Base-by-base conservation (phyloP, 2,888 invertebrate species). In the Leptopilina drosophilae region DNA sequence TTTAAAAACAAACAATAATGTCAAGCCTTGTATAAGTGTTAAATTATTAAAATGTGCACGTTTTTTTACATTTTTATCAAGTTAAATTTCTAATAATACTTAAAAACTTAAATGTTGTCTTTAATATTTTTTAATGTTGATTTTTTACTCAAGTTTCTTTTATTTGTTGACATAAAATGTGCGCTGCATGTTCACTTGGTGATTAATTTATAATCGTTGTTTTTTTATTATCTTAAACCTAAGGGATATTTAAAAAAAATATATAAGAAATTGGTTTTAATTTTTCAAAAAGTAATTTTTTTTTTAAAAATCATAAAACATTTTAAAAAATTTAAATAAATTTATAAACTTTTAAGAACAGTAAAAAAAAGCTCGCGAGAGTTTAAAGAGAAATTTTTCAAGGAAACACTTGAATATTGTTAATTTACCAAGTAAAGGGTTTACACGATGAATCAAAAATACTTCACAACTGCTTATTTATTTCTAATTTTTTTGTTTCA, bases 381-480 rank as follows among this genome's bases (percentile, higher is more conserved):
- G 15, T 7, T n/a, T n/a, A 59, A 62, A 62, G 20, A 62, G 20
- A 20, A 62, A 62, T 59, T n/a, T 15, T 59, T 59, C n/a, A 20
- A 8, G 8, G 2, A 62, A 8, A 62, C 15, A 20, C n/a, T 62
- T 62, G n/a, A 62, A 3, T 62, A n/a, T 20, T 62, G 8, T 62
- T 5, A 20, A 7, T 20, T 56, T 73, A 73, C 73, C 73, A 73
- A 73, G 53, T 73, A 73, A 73, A 73, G 73, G 73, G 73, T 56
- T 20, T 56, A n/a, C 56, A 56, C 56, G n/a, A 56, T 33, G 9
- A 73, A 42, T 67, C 15, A 67, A 46, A 20, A 20, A 9, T 15
- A 49, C 14, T 56, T 73, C n/a, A 53, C 14, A 40, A 33, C 14
- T n/a, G 73, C 73, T 73, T 73, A 33, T 73, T 69, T 59, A 59